A percentile compares a stretch with the other conserved stretches of the same genome.
phyloP scores from a whole-genome alignment of 2,888 invertebrate genomes.

The Timema podura region DNA sequence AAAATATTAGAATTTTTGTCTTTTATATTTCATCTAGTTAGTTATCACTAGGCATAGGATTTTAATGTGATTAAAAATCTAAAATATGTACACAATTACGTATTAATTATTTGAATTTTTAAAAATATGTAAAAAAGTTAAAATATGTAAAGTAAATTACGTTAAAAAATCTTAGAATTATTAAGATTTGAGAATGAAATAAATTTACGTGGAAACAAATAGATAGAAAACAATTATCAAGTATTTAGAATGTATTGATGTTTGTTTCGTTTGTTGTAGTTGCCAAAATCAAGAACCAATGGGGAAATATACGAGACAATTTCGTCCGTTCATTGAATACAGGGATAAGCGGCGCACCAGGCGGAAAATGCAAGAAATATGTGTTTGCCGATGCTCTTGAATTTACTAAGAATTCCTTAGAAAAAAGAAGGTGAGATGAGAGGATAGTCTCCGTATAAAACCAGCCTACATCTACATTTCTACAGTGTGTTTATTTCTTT shows the following conservation, averaged over 20 bases:
- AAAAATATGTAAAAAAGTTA: too few species aligned
- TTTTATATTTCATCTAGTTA: too few species aligned
- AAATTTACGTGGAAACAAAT: too few species aligned
- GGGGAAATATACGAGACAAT: constrained; percentile 4
- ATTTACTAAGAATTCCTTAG: neutral
- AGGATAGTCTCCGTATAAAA: neutral
- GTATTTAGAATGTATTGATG: neutral
- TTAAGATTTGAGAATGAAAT: too few species aligned
- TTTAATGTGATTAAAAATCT: too few species aligned
- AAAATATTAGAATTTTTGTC: too few species aligned
- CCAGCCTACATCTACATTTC: neutral
- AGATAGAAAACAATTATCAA: too few species aligned
- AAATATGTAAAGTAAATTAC: too few species aligned
- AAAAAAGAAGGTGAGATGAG: neutral
- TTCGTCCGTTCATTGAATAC: neutral
- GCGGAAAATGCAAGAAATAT: constrained; percentile 1
- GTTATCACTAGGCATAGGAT: too few species aligned
- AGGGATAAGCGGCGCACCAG: neutral
- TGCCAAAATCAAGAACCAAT: neutral
- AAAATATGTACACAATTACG: too few species aligned
- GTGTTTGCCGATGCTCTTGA: constrained; percentile 1
- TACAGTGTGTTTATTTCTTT: neutral
- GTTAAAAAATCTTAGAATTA: too few species aligned
- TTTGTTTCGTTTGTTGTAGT: neutral
- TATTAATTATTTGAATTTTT: too few species aligned